These are phyloP conservation scores for Trichogramma evanescens DNA, from an alignment of 2,888 invertebrate genomes.

Conservation along the genomic window DNA sequence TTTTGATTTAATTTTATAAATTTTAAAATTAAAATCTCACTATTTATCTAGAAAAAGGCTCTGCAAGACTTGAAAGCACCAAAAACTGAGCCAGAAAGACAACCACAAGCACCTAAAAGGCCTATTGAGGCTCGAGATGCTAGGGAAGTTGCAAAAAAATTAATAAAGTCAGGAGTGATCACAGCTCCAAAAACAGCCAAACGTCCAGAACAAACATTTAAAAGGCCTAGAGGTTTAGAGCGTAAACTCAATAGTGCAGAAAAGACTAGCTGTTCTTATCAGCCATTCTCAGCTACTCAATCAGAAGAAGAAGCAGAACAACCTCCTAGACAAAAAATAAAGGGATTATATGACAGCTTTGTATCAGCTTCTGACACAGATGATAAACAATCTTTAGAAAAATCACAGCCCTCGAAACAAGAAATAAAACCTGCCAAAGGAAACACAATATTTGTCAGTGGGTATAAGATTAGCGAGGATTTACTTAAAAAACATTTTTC, in stretches of 20 bases:
- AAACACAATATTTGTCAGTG: constrained; percentile 76
- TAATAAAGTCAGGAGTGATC: constrained; percentile 90
- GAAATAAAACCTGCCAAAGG: constrained; percentile 64
- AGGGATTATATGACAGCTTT: constrained; percentile 70
- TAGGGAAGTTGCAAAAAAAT: constrained; percentile 86
- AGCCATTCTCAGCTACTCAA: constrained; percentile 83
- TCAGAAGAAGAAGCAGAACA: constrained; percentile 64
- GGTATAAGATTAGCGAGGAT: constrained; percentile 73
- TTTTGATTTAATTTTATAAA: background rate
- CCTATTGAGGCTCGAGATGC: constrained; percentile 88
- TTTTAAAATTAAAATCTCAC: background rate
- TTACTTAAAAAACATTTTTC: constrained; percentile 69
- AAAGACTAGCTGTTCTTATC: constrained; percentile 76
- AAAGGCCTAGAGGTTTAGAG: constrained; percentile 75
- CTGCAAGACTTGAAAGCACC: constrained; percentile 74
- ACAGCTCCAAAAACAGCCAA: constrained; percentile 77
- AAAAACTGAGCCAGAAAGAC: constrained; percentile 81
- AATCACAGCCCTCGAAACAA: constrained; percentile 47
- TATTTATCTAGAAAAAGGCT: constrained; percentile 64
- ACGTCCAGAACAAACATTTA: constrained; percentile 85
- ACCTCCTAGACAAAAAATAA: constrained; percentile 52
- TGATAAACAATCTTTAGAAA: constrained; percentile 50
- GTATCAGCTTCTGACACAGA: constrained; percentile 63
- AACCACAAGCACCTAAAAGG: constrained; percentile 70
- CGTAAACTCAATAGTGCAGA: constrained; percentile 67